Evolutionary conservation across 2,113 vertebrate species (phyloP), one percentile per base, ranked within the genome.

Genomic region (Mormoops blainvillei): DNA sequence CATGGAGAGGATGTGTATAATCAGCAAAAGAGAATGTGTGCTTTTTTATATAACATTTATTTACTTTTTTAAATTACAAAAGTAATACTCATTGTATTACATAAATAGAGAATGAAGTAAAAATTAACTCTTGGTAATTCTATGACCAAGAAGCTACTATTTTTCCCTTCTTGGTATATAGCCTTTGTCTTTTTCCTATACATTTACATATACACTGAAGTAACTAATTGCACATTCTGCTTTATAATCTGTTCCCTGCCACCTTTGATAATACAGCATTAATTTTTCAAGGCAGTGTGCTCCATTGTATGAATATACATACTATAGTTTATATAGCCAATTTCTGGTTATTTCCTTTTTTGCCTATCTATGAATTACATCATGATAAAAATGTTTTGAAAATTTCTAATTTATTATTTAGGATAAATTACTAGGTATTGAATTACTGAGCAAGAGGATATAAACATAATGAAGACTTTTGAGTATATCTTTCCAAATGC

Each of bases 381-480:
- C 81, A 68, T 31, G 6, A 31, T 61, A 78, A 77, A 87, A 77
- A 43, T 38, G 4, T 84, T 87, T 85, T 68, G 26, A 7, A 88
- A 91, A 43, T 89, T 77, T 73, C 45, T 36, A 38, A 50, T 71
- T 38, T 61, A 70, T 85, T 71, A 4, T 71, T 67, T 67, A 80
- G 31, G 58, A 85, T 67, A 95, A 76, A 85, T 84, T 85, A 43
- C 7, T 76, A 82, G 67, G 56, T 71, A 93, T n/a, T 82, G 38
- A 41, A 94, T 94, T 68, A 14, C 18, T 78, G 20, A 41, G 5
- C 71, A 33, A 88, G 45, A 95, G 14, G 45, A 81, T 43, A 71
- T 61, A 14, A 90, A 87, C 56, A 48, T 74, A 92, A 76, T n/a
- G 87, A 88, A 77, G 65, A 77, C 45, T 91, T 97, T 91, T 81